A percentile compares a stretch with the other conserved stretches of the same genome.
These are phyloP conservation scores for Pluvialis apricaria DNA, from an alignment of 2,113 vertebrate species.

Conservation along the genomic window DNA sequence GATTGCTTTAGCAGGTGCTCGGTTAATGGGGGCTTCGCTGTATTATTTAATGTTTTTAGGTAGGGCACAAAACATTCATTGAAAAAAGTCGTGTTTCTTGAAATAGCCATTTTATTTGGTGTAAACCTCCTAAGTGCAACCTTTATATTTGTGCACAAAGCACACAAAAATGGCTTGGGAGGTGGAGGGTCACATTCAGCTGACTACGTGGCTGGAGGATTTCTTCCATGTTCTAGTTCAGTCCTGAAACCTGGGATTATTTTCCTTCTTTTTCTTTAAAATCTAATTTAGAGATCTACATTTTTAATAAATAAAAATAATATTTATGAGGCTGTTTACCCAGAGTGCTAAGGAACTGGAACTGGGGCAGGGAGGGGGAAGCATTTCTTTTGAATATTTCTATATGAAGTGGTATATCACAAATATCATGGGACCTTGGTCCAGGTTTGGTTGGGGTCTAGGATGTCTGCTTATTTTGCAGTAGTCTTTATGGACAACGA, in stretches of 20 bases:
- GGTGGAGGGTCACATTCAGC: neutral
- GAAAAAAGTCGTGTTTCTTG: neutral
- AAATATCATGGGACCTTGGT: neutral
- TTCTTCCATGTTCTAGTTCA: neutral
- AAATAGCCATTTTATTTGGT: constrained; percentile 27
- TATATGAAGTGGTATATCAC: neutral
- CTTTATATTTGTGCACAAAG: constrained; percentile 17
- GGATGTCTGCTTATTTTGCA: constrained; percentile 9
- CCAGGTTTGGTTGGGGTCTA: neutral
- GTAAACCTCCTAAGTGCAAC: neutral
- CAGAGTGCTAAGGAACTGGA: neutral
- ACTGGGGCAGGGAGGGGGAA: neutral
- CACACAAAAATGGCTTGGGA: neutral
- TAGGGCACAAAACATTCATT: constrained; percentile 28
- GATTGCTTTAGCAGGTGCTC: constrained; percentile 64
- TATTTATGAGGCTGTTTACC: neutral
- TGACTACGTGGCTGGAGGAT: neutral
- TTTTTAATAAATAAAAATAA: neutral
- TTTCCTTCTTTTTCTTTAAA: neutral
- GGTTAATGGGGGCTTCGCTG: constrained; percentile 23
- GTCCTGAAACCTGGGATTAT: neutral
- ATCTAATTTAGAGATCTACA: neutral
- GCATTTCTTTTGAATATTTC: neutral
- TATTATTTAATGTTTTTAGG: constrained; percentile 49
- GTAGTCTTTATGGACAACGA: neutral